Conservation (phyloP, 2,888 invertebrate genomes). For the Drosophila percnosoma region DNA sequence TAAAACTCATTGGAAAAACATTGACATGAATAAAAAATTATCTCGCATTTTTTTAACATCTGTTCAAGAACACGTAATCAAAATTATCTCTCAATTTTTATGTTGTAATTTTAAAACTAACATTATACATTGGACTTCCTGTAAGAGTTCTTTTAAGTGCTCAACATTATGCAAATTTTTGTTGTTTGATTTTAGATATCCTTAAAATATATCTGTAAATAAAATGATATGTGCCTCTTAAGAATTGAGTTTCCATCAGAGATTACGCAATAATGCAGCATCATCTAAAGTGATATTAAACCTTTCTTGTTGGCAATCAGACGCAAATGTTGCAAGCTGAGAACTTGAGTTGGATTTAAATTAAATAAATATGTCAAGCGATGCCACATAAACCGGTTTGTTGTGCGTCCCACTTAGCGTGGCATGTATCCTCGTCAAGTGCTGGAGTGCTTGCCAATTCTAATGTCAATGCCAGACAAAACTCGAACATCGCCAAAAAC, state of each 20-base stretch:
- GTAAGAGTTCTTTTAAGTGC: neutral
- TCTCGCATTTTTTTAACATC: neutral
- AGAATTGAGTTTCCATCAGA: neutral
- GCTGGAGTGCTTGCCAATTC: slow-evolving; percentile 28
- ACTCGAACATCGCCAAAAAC: slow-evolving; percentile 12
- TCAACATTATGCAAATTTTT: neutral
- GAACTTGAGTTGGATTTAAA: neutral
- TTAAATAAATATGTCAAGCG: slow-evolving; percentile 15
- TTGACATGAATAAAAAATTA: neutral
- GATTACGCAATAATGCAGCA: neutral
- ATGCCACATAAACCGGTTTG: slow-evolving; percentile 7
- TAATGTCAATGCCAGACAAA: slow-evolving; percentile 53
- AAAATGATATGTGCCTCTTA: neutral
- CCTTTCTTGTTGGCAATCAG: neutral
- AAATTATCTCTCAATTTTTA: neutral
- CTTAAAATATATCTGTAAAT: neutral
- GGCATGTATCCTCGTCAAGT: slow-evolving; percentile 32
- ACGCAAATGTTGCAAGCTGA: slow-evolving; percentile 6
- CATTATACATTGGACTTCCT: neutral
- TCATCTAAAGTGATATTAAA: neutral
- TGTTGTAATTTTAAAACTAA: neutral
- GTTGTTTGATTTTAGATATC: neutral
- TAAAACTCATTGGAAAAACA: neutral
- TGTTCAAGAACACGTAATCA: neutral
- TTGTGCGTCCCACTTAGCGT: slow-evolving; percentile 11